These are phyloP conservation scores for Brachionus angularis DNA, from an alignment of 1,140 invertebrate genomes.

Conservation along the genomic window DNA sequence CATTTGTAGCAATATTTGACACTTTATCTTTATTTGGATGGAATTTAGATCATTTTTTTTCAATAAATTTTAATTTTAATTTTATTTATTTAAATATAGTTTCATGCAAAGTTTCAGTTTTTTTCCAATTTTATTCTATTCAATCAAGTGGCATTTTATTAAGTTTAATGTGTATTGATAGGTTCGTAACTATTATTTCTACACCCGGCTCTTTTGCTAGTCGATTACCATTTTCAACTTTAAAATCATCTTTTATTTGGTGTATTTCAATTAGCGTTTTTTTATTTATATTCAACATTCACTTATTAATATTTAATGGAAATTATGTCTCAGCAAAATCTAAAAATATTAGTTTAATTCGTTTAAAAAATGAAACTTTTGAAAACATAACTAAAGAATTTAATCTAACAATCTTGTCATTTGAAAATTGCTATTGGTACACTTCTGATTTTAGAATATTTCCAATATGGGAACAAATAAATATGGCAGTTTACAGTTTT, in stretches of 20 bases:
- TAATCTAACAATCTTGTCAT: neutral
- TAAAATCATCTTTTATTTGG: slow-evolving; percentile 1
- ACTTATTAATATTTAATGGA: slow-evolving; percentile 30
- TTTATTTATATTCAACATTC: neutral
- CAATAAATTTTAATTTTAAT: neutral
- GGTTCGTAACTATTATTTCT: neutral
- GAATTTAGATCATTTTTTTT: slow-evolving; percentile 9
- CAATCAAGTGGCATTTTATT: neutral
- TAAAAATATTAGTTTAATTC: neutral
- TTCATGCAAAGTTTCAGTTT: slow-evolving; percentile 8
- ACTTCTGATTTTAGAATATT: neutral
- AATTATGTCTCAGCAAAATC: neutral
- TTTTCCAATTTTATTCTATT: slow-evolving; percentile 9
- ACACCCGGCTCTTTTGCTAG: neutral
- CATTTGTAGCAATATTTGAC: slow-evolving; percentile 12
- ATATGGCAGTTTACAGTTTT: slow-evolving; percentile 15
- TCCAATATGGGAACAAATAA: neutral
- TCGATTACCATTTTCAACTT: neutral
- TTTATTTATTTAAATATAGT: neutral
- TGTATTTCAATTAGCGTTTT: neutral
- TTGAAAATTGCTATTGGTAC: slow-evolving; percentile 27
- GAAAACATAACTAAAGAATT: neutral
- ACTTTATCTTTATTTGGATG: slow-evolving; percentile 14
- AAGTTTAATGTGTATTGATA: slow-evolving; percentile 19
- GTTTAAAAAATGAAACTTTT: neutral